These are phyloP conservation scores for Trichoplusia ni DNA, from an alignment of 1,140 invertebrate species.

Conservation along the genomic window DNA sequence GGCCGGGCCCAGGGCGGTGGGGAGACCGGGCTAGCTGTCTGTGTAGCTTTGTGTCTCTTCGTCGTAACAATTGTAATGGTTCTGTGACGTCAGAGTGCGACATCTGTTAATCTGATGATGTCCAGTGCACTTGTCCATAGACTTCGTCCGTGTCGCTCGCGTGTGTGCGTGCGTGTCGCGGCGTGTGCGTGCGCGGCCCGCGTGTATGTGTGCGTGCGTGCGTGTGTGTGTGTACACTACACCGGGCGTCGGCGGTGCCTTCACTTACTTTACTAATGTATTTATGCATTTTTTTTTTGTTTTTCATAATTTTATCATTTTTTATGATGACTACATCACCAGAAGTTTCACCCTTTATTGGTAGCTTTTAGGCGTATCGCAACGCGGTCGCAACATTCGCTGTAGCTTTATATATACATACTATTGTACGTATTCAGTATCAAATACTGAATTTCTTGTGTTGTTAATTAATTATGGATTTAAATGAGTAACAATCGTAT, in stretches of 20 bases:
- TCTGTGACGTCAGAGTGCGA: no score
- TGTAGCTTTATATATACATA: constrained; percentile 5
- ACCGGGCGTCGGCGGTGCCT: constrained; percentile 57
- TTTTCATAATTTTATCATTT: constrained; percentile 47
- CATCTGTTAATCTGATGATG: no score
- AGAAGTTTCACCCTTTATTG: constrained; percentile 57
- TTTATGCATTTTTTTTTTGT: constrained; percentile 57
- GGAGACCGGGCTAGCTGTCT: no score
- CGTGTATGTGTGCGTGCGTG: constrained; percentile 46
- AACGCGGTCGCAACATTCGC: constrained; percentile 26
- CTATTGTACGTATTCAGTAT: constrained; percentile 11
- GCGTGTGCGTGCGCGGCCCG: constrained; percentile 47
- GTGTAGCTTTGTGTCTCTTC: no score
- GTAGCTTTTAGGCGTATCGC: constrained; percentile 43
- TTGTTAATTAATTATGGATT: neutral
- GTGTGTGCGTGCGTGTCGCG: constrained; percentile 40
- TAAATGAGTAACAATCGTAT: neutral
- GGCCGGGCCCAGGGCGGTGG: no score
- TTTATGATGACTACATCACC: constrained; percentile 45
- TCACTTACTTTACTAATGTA: constrained; percentile 59
- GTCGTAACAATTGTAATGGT: no score
- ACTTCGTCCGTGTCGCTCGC: no score
- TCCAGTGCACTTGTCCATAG: no score
- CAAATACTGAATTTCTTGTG: constrained; percentile 7
- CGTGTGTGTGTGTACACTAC: constrained; percentile 46